Evolutionary conservation across 2,113 vertebrate genomes (phyloP), one percentile per base, ranked within the genome.

Genomic region (Cromileptes altivelis): DNA sequence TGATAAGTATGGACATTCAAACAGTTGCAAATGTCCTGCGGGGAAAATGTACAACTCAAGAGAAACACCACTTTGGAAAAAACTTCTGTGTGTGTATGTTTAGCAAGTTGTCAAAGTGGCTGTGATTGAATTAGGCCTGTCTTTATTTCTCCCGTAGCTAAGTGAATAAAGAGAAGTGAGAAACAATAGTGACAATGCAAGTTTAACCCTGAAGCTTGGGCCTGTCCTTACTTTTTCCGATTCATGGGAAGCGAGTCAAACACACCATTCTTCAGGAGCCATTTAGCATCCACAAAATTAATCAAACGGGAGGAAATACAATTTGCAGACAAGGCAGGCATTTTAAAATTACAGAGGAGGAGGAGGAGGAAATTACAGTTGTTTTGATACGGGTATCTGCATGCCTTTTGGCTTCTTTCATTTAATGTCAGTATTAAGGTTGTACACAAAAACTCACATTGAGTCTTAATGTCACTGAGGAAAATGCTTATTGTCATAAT

Each of bases 331-430:
- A 88, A 10, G 60, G 81, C 80, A 83, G 33, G 7, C 64, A 3
- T 85, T 82, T 89, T 67, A 78, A 73, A 88, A 88, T 87, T 79
- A 75, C 52, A 87, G 62, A 71, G 75, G 75, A 72, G 52, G 49
- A 71, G 42, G 52, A 76, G 72, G n/a, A 67, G 86, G 81, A 86
- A 92, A 89, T 91, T 80, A 85, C 62, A 68, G 56, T 76, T 75
- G 84, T 58, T 88, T 75, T 89, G 73, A 89, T 88, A 7, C 70
- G 50, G 15, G 11, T 62, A 65, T 78, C 40, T 75, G 42, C 50
- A 13, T 33, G 10, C 23, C 52, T 70, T 77, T 78, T 2, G 7
- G 18, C 18, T 45, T 64, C 65, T 82, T 78, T 64, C 11, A 64
- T 81, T 77, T 61, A 68, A 63, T 69, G 40, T 3, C 17, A 63